Evolutionary conservation across 2,888 invertebrate genomes (phyloP).

Genomic region (Drosophila ustulata): DNA sequence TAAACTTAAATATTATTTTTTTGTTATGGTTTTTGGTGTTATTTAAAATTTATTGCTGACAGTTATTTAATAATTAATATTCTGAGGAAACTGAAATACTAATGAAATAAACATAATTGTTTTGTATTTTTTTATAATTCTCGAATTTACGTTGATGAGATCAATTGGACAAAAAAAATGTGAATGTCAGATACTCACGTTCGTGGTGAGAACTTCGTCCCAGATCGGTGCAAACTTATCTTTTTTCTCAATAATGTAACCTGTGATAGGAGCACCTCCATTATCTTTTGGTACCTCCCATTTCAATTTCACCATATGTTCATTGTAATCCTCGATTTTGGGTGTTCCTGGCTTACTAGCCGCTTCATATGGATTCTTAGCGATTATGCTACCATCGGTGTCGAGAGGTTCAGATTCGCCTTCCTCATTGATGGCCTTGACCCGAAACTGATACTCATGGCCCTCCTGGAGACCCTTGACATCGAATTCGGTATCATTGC

Average conservation of each 20-base stretch:
- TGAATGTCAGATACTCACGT: slow-evolving; percentile 84
- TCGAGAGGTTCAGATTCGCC: slow-evolving; percentile 97
- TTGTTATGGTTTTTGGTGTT: too few species aligned
- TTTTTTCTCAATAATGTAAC: slow-evolving; percentile 97
- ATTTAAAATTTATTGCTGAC: too few species aligned
- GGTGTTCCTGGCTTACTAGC: slow-evolving; percentile 95
- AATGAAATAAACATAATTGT: too few species aligned
- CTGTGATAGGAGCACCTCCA: slow-evolving; percentile 98
- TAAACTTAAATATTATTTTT: too few species aligned
- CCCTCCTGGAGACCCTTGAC: slow-evolving; percentile 95
- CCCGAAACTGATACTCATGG: slow-evolving; percentile 96
- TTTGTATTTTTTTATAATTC: too few species aligned
- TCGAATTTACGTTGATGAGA: too few species aligned
- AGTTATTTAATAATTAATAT: too few species aligned
- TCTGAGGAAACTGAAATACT: too few species aligned
- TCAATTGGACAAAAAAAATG: background rate
- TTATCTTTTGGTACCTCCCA: slow-evolving; percentile 98
- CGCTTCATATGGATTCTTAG: slow-evolving; percentile 98
- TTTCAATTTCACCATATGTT: slow-evolving; percentile 94
- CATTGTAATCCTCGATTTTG: slow-evolving; percentile 94
- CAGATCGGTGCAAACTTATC: slow-evolving; percentile 94
- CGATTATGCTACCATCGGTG: slow-evolving; percentile 94
- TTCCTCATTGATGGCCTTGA: slow-evolving; percentile 97
- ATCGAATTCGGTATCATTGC: slow-evolving; percentile 93
- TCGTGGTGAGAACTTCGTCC: slow-evolving; percentile 93